These are phyloP conservation scores for Sturnus vulgaris DNA, from an alignment of 2,113 vertebrate genomes.

Conservation along the genomic window DNA sequence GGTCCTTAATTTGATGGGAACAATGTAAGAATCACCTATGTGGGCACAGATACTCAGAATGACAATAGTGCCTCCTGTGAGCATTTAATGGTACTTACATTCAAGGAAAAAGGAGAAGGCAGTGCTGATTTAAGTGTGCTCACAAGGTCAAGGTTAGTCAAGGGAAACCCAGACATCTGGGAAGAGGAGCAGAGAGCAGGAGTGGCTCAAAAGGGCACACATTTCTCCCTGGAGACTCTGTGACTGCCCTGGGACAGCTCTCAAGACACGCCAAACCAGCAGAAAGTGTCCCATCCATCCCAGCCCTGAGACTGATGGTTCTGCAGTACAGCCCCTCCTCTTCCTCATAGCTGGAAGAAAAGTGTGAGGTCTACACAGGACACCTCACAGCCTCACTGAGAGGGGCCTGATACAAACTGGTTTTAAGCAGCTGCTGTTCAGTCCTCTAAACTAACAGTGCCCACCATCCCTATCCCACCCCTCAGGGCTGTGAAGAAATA, in stretches of 20 bases:
- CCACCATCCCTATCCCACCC: background rate
- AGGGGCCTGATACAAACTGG: background rate
- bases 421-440: background rate
- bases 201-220: rapidly evolving
- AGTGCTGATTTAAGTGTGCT: background rate
- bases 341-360: background rate
- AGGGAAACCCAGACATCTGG: background rate
- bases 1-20: background rate
- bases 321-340: background rate
- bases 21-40: background rate
- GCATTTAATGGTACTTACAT: background rate
- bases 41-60: background rate
- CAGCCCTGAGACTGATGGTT: rapidly evolving
- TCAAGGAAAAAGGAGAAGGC: background rate
- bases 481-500: background rate
- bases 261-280: rapidly evolving
- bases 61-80: background rate
- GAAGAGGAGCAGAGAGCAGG: background rate
- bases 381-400: background rate
- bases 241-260: background rate
- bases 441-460: background rate
- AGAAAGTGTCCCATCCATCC: background rate
- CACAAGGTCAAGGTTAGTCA: background rate
- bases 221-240: background rate
- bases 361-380: background rate